Base-by-base conservation (phyloP, 2,113 vertebrate genomes). In the Serinus canaria region DNA sequence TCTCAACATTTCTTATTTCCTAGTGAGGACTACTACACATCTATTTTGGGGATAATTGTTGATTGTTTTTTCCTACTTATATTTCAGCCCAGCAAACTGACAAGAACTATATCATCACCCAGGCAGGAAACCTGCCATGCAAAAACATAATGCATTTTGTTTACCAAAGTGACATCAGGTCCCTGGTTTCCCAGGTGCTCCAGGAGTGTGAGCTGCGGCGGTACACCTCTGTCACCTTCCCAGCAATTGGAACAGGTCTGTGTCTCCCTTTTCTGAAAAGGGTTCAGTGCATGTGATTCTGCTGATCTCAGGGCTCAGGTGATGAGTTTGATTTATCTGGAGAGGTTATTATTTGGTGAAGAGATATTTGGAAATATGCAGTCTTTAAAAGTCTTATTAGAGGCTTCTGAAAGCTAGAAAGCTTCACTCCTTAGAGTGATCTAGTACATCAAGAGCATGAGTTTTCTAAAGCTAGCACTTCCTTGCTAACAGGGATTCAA, bases 171-270 rank as follows among this genome's bases (percentile, higher is more conserved):
- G 74, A 98, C 78, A 86, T 97, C 49, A 97, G 92, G 83, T 76
- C 68, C n/a, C 85, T 96, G 0, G 89, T 97, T 90, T 98, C 77
- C 78, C 64, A 41, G 83, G 94, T 98, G 39, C 98, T 99, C 22
- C 81, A 95, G 82, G 96, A 98, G 95, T 99, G 98, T 96, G 97
- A 98, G 44, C 70, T 92, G 37, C 80, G 80, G 72, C 91, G 92
- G 20, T 96, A 97, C 33, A 96, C 96, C 0, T 99, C 99, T 25
- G 94, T 99, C 4, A 77, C 98, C 8, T 98, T 99, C 62, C 99
- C 99, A 80, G 99, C 99, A 60, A 98, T 99, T 92, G 99, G 99
- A 88, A 99, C 99, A 98, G 99, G 99, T 99, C 47, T 56, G 97
- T 92, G 47, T 64, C 67, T 79, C 28, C 37, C 31, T 79, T 56